Percentiles rank a stretch among this genome's conserved stretches.
Conservation (phyloP, 2,113 vertebrate species). For the Tiliqua scincoides region DNA sequence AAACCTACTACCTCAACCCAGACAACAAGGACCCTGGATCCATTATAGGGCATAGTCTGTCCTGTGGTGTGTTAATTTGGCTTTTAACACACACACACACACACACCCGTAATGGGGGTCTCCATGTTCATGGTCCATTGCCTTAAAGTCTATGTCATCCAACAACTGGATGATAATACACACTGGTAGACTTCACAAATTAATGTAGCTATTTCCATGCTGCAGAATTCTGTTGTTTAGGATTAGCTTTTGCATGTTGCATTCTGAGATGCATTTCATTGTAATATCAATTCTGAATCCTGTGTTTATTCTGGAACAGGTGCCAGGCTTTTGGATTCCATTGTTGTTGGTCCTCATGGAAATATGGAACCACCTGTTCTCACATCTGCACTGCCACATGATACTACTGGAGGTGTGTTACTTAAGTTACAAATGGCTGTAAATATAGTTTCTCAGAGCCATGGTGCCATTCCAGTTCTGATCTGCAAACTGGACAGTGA, state of each 20-base stretch:
- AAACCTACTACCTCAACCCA: no score
- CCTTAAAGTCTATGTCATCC: not conserved
- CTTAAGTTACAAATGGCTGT: constrained; percentile 8
- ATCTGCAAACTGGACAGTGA: not conserved
- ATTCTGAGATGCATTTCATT: not conserved
- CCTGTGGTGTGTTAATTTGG: no score
- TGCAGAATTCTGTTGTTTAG: not conserved
- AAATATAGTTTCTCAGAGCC: not conserved
- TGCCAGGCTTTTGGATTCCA: not conserved
- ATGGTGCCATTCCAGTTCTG: constrained; percentile 3
- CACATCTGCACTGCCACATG: not conserved
- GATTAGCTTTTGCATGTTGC: accelerated
- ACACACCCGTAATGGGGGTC: no score
- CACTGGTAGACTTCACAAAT: not conserved
- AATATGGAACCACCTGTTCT: not conserved
- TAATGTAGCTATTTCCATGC: not conserved
- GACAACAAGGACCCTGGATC: no score
- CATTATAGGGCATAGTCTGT: no score
- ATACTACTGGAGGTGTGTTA: not conserved
- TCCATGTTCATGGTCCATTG: not conserved
- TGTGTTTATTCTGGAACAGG: constrained; percentile 1
- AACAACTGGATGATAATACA: not conserved
- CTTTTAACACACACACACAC: no score
- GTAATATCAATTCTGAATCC: not conserved
- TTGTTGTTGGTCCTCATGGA: constrained; percentile 12